Evolutionary conservation across 2,113 vertebrate species (phyloP), one percentile per base, ranked within the genome.

Genomic region (Phaethornis superciliosus): DNA sequence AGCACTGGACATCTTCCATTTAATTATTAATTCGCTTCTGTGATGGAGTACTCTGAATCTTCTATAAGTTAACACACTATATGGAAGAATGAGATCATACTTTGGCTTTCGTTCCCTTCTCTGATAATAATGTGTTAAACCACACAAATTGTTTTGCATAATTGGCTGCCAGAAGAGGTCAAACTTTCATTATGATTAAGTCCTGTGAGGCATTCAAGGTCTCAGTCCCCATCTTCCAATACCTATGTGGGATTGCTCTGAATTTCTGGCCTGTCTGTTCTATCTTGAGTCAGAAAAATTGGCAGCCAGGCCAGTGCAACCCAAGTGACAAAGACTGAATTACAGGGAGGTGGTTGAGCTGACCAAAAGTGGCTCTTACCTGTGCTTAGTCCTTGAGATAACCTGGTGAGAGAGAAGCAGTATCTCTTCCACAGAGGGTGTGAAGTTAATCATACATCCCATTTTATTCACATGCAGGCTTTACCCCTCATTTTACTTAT

Each of bases 11-110:
- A 52, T 70, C 32, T 87, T 90, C 55, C 44, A 89, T 87, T 90
- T 76, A 80, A 58, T 70, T 76, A 69, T 76, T 74, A 65, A 78
- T 77, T 78, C 72, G n/a, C 14, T 82, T 95, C 40, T 59, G 27
- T 80, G 68, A 87, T 87, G 26, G 22, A 92, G 15, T 85, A 74
- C 40, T 81, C 65, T 77, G 46, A 90, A 56, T 35, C 70, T 86
- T 89, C 88, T 80, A 65, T 71, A 84, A 24, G 15, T 75, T 91
- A 79, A 89, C 85, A 90, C 28, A 47, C n/a, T 82, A 33, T 64
- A 62, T 86, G 62, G 70, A 84, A 81, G 58, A 77, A 90, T 89
- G 74, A 92, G 30, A 71, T 95, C 67, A 94, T 42, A 58, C 3
- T 42, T 84, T 91, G 81, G 33, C 60, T 92, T 80, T 68, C 35